Base-by-base conservation (phyloP, 1,140 invertebrate species). In the Eumaeus atala region DNA sequence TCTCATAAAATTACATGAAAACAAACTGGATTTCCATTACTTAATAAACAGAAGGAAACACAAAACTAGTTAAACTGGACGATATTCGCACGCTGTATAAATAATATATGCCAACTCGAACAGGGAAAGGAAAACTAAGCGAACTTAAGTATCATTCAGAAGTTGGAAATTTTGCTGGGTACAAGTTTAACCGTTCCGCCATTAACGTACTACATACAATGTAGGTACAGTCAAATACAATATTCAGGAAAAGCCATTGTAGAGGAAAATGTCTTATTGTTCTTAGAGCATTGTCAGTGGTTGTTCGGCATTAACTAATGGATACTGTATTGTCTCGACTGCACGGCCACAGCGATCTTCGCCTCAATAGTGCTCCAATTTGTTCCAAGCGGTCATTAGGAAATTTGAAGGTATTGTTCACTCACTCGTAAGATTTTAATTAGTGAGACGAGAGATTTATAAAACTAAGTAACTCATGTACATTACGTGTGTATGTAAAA, bases 221-320 rank as follows among this genome's bases (percentile, higher is more conserved):
- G 70, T 84, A 54, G 51, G 51, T 55, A 68, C 59, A 81, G 70
- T 77, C 68, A 80, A 82, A 80, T 82, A 77, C 75, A 78, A 79
- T 80, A 81, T 81, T 81, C 74, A 77, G 74, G 73, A 78, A 81
- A 74, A 78, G 71, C 78, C 64, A 82, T 82, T 84, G 78, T 82
- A 72, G 59, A 58, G 58, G 70, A 74, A 84, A 80, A 80, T 80
- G 77, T 74, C 59, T 70, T 74, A 77, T 81, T 84, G 80, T 84
- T 81, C 74, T 67, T 59, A 40, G 63, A 40, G 72, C 52, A 80
- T 84, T 81, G 80, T 83, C 69, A 54, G 54, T 34, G 56, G 64
- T 62, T 56, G 66, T 77, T 81, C 66, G 68, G 67, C 77, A 66
- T 70, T 78, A 72, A 72, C 77, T 84, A 81, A 81, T 81, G 75